Conservation (phyloP, 35 echinoderm and acorn worm species). For the Holothuria glaberrima region DNA sequence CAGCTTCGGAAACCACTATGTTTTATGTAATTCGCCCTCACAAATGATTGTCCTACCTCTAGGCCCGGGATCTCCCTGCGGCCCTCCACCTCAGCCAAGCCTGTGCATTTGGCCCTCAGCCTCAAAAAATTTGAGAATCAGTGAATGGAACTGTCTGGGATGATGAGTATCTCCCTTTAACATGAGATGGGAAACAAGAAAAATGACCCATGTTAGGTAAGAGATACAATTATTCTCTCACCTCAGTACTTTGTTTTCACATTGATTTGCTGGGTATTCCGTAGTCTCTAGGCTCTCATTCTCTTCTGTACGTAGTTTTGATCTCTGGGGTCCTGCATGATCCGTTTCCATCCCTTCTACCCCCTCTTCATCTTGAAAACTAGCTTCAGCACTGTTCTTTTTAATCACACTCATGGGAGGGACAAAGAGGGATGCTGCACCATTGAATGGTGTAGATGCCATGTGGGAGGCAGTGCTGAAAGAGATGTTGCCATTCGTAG, state of each 20-base stretch:
- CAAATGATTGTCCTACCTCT: no score
- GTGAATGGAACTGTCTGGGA: no score
- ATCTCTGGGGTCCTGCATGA: neutral
- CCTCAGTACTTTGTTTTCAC: constrained; percentile 11
- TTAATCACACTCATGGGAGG: constrained; percentile 87
- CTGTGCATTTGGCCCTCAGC: no score
- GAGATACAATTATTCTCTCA: neutral
- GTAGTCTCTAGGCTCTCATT: constrained; percentile 77
- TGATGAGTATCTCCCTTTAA: no score
- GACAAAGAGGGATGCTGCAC: constrained; percentile 62
- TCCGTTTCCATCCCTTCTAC: neutral
- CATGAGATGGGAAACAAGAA: no score
- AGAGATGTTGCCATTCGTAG: constrained; percentile 49
- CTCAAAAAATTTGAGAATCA: no score
- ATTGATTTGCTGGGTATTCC: neutral
- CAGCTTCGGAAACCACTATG: no score
- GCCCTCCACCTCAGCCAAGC: no score
- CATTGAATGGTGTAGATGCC: constrained; percentile 92
- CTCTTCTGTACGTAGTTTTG: neutral
- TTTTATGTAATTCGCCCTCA: no score
- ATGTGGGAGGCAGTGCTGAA: constrained; percentile 82
- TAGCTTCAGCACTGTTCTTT: neutral
- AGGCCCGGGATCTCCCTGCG: no score
- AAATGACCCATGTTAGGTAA: no score
- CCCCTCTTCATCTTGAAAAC: neutral